Percentiles rank a stretch among this genome's conserved stretches.
phyloP scores from a whole-genome alignment of 2,113 vertebrate genomes.

The Crotalus helleri region DNA sequence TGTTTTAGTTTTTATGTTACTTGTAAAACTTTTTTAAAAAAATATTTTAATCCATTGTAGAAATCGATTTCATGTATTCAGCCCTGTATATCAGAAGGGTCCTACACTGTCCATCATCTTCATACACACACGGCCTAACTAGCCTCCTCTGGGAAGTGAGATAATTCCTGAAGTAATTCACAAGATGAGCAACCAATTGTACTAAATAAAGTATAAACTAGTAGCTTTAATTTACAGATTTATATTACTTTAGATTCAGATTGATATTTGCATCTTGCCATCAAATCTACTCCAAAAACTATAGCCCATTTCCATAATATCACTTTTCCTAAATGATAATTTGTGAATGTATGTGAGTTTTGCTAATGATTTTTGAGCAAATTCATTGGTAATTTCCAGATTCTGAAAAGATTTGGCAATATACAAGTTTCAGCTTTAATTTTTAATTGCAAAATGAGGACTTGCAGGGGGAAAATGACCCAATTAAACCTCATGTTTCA shows the following conservation, averaged over 20 bases:
- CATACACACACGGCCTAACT: background rate
- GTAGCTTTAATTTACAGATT: background rate
- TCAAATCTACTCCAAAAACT: constrained; percentile 14
- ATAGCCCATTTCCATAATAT: constrained; percentile 25
- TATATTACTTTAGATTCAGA: background rate
- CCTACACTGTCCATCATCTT: background rate
- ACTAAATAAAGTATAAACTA: background rate
- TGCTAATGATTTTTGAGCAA: constrained; percentile 42
- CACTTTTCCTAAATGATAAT: constrained; percentile 23
- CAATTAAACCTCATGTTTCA: constrained; percentile 40
- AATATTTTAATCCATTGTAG: background rate
- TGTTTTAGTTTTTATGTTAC: background rate
- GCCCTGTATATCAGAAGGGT: background rate
- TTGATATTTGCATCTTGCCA: background rate
- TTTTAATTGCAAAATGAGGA: constrained; percentile 42
- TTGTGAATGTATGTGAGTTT: constrained; percentile 25
- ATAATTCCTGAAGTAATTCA: background rate
- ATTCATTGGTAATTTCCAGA: constrained; percentile 43
- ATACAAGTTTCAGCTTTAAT: constrained; percentile 34
- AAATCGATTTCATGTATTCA: background rate
- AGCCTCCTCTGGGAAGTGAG: background rate
- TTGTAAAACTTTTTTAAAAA: background rate
- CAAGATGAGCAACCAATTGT: background rate
- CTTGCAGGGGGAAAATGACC: constrained; percentile 32
- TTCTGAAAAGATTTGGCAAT: constrained; percentile 28